Base-by-base conservation (phyloP, 1,140 invertebrate species). In the Drosophila triauraria region DNA sequence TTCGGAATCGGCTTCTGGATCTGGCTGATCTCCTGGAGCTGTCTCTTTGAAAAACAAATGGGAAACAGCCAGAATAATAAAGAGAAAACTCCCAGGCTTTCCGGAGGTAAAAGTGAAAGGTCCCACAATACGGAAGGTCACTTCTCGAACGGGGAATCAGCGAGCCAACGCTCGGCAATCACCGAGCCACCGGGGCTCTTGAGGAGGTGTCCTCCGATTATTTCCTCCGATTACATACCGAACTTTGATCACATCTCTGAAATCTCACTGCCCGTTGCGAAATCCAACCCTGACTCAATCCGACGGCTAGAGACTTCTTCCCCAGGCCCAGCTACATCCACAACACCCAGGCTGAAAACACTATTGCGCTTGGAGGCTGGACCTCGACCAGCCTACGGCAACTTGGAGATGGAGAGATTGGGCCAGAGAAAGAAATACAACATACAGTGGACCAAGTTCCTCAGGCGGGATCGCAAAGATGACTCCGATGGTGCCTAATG, bases 1-100 rank as follows among this genome's bases (percentile, higher is more conserved):
- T 69, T 78, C 5, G 56, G 76, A 6, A 78, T 77, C 17, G 50
- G 27, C 12, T 60, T 77, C 13, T 68, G 75, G 43, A 30, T 78
- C 8, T 78, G 74, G 75, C 13, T 78, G 3, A 69, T 78, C 7
- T 78, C 74, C 15, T 42, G 63, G 25, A 78, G 63, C 43, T 78
- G 75, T 13, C 15, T 78, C 5, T 56, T 69, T 4, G 17, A 15
- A 35, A n/a, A 25, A 6, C 6, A 27, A 3, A 38, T 2, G 9
- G 13, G 9, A 30, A 12, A 17, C 4, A 0, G 1, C 5, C 10
- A 0, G 2, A 40, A 27, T 20, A 50, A 53, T 13, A 30, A 13
- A 2, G n/a, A 1, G 4, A 10, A 2, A 17, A 9, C 25, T 8
- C 5, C 2, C 0, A 48, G 54, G 6, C 15, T 44, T 56, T 5